Evolutionary conservation across 2,888 invertebrate species (phyloP).

Genomic region (Steromphala cineraria): DNA sequence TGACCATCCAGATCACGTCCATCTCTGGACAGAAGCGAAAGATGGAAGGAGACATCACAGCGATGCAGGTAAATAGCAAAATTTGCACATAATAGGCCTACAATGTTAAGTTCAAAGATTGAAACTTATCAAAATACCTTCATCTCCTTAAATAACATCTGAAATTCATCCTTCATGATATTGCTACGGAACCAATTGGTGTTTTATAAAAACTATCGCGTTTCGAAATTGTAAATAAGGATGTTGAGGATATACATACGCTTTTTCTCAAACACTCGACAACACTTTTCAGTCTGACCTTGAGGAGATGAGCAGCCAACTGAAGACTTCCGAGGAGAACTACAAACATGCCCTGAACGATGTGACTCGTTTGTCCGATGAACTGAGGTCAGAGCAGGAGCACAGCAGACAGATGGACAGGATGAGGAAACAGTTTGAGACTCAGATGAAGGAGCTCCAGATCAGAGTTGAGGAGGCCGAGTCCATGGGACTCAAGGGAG

Average conservation of each 20-base stretch:
- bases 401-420: conserved; percentile 99
- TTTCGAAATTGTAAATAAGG: too few relatives aligned
- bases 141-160: too few relatives aligned
- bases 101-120: too few relatives aligned
- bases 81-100: too few relatives aligned
- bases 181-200: too few relatives aligned
- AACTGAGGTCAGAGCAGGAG: conserved; percentile 98
- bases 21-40: conserved; percentile 99
- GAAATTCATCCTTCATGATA: too few relatives aligned
- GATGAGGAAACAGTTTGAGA: conserved; percentile 96
- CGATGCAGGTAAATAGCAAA: conserved; percentile 85
- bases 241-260: too few relatives aligned
- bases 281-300: conserved; percentile 89
- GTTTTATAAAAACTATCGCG: too few relatives aligned
- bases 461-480: conserved; percentile 97
- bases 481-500: conserved; percentile 97
- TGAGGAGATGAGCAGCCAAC: conserved; percentile 98
- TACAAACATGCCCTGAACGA: conserved; percentile 79
- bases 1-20: conserved; percentile 94
- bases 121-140: too few relatives aligned
- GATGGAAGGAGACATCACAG: conserved; percentile 98
- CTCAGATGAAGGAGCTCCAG: conserved; percentile 96
- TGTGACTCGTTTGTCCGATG: conserved; percentile 98
- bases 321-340: conserved; percentile 96
- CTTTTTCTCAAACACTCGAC: too few relatives aligned